Base-by-base conservation (phyloP, 2,797 vertebrate species). In the Rhinogobio ventralis region DNA sequence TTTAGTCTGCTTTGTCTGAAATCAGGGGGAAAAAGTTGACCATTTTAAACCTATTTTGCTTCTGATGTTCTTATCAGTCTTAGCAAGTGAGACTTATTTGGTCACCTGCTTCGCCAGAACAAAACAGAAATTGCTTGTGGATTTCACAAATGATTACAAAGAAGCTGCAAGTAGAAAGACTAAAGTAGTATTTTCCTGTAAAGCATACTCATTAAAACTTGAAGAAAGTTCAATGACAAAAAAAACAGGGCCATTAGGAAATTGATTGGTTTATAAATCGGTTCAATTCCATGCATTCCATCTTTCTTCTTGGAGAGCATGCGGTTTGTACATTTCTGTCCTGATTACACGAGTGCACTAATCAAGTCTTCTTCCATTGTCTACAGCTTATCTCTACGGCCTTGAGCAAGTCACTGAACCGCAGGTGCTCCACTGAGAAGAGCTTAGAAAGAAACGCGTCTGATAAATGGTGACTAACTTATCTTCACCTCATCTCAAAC, bases 401-500 rank as follows among this genome's bases (percentile, higher is more conserved):
- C 82, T 84, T 78, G 74, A 60, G 74, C 36, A 19, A 60, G 66
- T n/a, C 62, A 15, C 72, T 77, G 36, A 68, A 77, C 23, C 8
- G 25, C 82, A 84, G 82, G 82, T 78, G 74, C 74, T 10, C 20
- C 36, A 13, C 46, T 77, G 51, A 68, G 51, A 30, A 76, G 19
- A 57, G 62, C 28, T 53, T 75, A 5, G 11, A 55, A 57, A 28
- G 11, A 15, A 77, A 77, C 25, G 0, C 7, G 20, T 36, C 81
- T 69, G 64, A 69, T 60, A 45, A 55, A 77, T 55, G 17, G 17
- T 25, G 42, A 53, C 30, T 42, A 20, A 57, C 2, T 53, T 39
- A 76, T 75, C 71, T 49, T 66, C 42, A 66, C 8, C 71, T 62
- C 80, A 46, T 73, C 57, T 55, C 62, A 83, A 77, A 83, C 82